These are phyloP conservation scores for Dasypogon diadema DNA, from an alignment of 2,888 invertebrate genomes.

Conservation along the genomic window DNA sequence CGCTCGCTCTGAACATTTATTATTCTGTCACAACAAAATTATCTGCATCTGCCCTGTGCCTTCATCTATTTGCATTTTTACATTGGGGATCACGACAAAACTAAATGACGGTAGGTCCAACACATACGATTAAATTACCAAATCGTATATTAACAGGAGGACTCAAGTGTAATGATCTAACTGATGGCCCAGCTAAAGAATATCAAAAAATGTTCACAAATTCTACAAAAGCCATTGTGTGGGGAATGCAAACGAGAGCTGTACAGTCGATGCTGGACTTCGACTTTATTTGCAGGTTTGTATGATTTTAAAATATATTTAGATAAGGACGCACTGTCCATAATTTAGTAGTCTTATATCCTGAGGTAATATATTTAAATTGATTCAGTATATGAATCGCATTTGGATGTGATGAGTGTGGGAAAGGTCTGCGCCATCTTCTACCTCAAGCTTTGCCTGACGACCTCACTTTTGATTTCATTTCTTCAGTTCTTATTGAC, in stretches of 20 bases:
- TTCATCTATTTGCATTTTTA: constrained; percentile 46
- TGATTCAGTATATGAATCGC: too few relatives aligned
- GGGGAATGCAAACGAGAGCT: constrained; percentile 99
- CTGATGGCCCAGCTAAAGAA: constrained; percentile 60
- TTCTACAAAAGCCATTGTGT: constrained; percentile 92
- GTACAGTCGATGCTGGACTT: constrained; percentile 77
- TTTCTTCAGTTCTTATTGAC: too few relatives aligned
- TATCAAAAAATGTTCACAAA: constrained; percentile 79
- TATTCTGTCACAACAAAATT: background rate
- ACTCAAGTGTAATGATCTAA: constrained; percentile 58
- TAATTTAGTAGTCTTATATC: too few relatives aligned
- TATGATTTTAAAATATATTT: constrained; percentile 59
- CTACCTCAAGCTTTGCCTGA: too few relatives aligned
- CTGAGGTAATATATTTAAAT: too few relatives aligned
- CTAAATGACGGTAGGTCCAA: constrained; percentile 63
- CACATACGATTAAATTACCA: constrained; percentile 69
- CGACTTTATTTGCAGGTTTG: constrained; percentile 68
- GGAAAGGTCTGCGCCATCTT: too few relatives aligned
- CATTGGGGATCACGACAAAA: constrained; percentile 52
- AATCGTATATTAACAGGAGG: constrained; percentile 68
- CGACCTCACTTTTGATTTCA: too few relatives aligned
- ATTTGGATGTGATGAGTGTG: too few relatives aligned
- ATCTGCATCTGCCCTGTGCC: background rate
- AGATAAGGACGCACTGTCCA: too few relatives aligned
- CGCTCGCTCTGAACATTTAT: background rate